Evolutionary conservation across 1,140 invertebrate genomes (phyloP).

Genomic region (Heliconius congener): DNA sequence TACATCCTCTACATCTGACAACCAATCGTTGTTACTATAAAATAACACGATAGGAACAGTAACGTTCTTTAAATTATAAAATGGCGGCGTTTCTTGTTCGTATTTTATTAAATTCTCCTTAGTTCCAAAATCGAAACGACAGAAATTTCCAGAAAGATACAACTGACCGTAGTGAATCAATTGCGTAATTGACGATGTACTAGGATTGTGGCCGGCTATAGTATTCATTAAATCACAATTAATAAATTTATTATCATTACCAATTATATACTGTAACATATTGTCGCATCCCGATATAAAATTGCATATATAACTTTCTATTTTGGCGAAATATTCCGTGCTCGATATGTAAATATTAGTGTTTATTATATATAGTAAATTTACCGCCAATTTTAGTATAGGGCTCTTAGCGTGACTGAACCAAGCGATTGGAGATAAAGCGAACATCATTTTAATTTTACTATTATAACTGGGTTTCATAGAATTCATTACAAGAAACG

Average conservation of each 20-base stretch:
- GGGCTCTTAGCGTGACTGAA: slow-evolving; percentile 83
- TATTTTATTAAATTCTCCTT: slow-evolving; percentile 75
- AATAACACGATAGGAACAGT: slow-evolving; percentile 85
- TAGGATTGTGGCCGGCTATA: slow-evolving; percentile 89
- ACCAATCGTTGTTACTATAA: slow-evolving; percentile 85
- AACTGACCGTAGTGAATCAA: slow-evolving; percentile 88
- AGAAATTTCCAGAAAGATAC: slow-evolving; percentile 73
- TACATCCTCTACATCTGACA: slow-evolving; percentile 84
- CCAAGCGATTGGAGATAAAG: slow-evolving; percentile 85
- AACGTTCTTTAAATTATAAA: slow-evolving; percentile 84
- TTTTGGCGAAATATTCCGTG: slow-evolving; percentile 72
- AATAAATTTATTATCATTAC: slow-evolving; percentile 78
- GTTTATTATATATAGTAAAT: slow-evolving; percentile 81
- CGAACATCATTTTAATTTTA: slow-evolving; percentile 84
- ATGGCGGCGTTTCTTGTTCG: slow-evolving; percentile 81
- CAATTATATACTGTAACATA: slow-evolving; percentile 81
- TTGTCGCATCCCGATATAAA: slow-evolving; percentile 81
- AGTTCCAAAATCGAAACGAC: slow-evolving; percentile 79
- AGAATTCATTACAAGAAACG: slow-evolving; percentile 80
- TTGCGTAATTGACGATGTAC: slow-evolving; percentile 89
- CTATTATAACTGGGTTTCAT: slow-evolving; percentile 84
- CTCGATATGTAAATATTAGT: slow-evolving; percentile 80
- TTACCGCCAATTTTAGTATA: slow-evolving; percentile 71
- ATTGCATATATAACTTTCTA: slow-evolving; percentile 77
- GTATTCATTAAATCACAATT: slow-evolving; percentile 84